phyloP scores from a whole-genome alignment of 2,888 invertebrate genomes.

The Ischnus inquisitorius region DNA sequence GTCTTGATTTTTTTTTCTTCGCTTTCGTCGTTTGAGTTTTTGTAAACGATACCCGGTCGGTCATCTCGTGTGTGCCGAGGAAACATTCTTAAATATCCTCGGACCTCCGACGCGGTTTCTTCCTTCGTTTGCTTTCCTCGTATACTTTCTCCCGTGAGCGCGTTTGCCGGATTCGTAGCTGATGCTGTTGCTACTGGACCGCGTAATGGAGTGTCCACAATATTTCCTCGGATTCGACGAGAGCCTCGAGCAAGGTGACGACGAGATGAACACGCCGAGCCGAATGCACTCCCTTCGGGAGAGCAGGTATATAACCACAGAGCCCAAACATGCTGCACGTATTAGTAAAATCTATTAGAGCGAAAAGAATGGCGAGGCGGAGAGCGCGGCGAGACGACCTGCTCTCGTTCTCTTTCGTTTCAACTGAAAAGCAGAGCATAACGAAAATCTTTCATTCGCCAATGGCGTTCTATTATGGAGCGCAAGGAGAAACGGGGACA shows the following conservation, averaged over 20 bases:
- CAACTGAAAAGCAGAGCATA: slow-evolving; percentile 45
- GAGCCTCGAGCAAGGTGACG: slow-evolving; percentile 21
- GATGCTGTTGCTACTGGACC: slow-evolving; percentile 70
- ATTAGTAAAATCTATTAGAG: slow-evolving; percentile 21
- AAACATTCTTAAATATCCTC: slow-evolving; percentile 58
- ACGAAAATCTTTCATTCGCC: slow-evolving; percentile 31
- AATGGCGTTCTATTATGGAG: neutral
- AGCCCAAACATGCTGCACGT: neutral
- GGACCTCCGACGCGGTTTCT: neutral
- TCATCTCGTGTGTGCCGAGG: slow-evolving; percentile 64
- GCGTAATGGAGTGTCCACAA: slow-evolving; percentile 79
- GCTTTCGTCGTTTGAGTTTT: slow-evolving; percentile 71
- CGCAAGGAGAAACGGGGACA: slow-evolving; percentile 10
- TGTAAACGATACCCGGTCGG: slow-evolving; percentile 75
- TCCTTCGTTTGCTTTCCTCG: slow-evolving; percentile 16
- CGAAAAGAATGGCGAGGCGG: slow-evolving; percentile 1
- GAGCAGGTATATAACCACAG: neutral
- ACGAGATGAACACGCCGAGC: slow-evolving; percentile 1
- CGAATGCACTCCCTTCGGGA: neutral
- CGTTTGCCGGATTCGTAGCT: slow-evolving; percentile 8
- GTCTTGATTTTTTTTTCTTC: neutral
- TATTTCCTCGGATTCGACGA: slow-evolving; percentile 28
- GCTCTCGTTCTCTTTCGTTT: slow-evolving; percentile 4
- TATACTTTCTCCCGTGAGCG: slow-evolving; percentile 17
- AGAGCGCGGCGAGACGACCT: slow-evolving; percentile 1